Conservation (phyloP, 1,140 invertebrate species). For the Eufriesea mexicana region DNA sequence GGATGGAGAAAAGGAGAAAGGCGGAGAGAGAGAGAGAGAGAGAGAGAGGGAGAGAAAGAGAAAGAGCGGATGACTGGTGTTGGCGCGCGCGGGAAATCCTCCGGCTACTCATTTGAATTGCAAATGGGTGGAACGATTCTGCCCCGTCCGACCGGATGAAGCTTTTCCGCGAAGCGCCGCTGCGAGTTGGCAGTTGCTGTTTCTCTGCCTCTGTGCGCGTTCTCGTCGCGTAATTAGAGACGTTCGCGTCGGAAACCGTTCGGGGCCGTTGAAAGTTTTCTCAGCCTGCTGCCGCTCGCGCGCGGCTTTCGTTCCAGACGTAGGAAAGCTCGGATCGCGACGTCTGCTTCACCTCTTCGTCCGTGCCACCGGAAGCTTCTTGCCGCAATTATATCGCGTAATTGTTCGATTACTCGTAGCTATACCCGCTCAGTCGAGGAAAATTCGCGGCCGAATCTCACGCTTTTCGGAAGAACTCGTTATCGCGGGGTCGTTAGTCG, state of each 20-base stretch:
- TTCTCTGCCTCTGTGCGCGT: background rate
- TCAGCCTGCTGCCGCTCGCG: background rate
- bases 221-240: constrained; percentile 31
- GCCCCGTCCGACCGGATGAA: constrained; percentile 33
- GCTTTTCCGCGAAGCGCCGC: constrained; percentile 20
- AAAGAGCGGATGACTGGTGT: background rate
- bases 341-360: background rate
- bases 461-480: constrained; percentile 2
- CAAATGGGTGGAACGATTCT: constrained; percentile 45
- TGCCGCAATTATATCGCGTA: constrained; percentile 26
- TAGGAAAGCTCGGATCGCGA: background rate
- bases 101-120: constrained; percentile 57
- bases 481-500: constrained; percentile 6
- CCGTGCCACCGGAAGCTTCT: background rate
- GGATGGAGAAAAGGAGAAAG: no score
- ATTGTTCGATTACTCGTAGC: constrained; percentile 30
- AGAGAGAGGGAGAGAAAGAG: background rate
- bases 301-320: background rate
- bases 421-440: accelerated
- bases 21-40: background rate
- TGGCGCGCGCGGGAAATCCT: constrained; percentile 33
- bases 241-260: background rate
- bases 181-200: constrained; percentile 21
- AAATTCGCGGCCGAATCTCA: background rate
- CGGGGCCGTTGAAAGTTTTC: background rate